A percentile compares a stretch with the other conserved stretches of the same genome.
Evolutionary conservation across 2,888 invertebrate genomes (phyloP).

Genomic region (Morpho deidamia): DNA sequence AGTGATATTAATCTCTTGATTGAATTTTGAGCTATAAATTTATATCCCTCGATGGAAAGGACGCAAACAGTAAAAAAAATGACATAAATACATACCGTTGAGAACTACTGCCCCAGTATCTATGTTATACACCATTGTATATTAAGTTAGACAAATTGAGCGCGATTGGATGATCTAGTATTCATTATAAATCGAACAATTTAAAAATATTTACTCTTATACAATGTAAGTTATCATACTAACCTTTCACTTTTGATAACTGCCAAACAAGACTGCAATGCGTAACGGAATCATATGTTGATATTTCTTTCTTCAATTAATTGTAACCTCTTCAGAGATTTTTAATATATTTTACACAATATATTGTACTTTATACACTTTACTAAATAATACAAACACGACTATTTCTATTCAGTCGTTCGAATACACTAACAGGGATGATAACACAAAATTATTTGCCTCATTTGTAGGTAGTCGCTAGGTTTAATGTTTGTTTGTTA

Average conservation of each 20-base stretch:
- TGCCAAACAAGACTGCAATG: not conserved
- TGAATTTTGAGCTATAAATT: constrained; percentile 11
- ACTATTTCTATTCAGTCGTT: not conserved
- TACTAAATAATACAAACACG: not conserved
- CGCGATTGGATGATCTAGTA: too few relatives aligned
- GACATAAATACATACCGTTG: constrained; percentile 1
- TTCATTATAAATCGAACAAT: not conserved
- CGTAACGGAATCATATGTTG: not conserved
- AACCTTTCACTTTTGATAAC: constrained; percentile 32
- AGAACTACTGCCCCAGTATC: not conserved
- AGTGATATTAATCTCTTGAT: constrained; percentile 13
- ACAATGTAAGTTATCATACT: constrained; percentile 29
- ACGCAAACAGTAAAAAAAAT: constrained; percentile 10
- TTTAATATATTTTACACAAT: not conserved
- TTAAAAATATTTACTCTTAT: not conserved
- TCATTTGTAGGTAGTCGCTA: constrained; percentile 12
- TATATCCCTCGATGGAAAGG: constrained; percentile 4
- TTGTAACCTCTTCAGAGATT: not conserved
- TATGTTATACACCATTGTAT: too few relatives aligned
- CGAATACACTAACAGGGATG: not conserved
- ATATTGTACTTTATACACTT: not conserved
- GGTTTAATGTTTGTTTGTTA: not conserved
- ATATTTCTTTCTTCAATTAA: not conserved
- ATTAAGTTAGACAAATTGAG: too few relatives aligned
- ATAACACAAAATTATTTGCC: not conserved